phyloP scores from a whole-genome alignment of 2,888 invertebrate species.

The Nysson spinosus region DNA sequence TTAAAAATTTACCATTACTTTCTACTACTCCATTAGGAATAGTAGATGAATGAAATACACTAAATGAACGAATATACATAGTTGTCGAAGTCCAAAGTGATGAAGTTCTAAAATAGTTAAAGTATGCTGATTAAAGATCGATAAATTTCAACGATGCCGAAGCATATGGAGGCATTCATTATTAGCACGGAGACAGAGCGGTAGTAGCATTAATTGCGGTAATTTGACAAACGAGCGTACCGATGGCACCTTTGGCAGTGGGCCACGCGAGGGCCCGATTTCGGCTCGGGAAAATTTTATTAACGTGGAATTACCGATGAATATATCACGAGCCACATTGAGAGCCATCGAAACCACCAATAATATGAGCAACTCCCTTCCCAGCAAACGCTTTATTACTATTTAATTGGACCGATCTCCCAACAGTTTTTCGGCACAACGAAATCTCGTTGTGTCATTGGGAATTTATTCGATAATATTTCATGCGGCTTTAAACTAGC shows the following conservation, averaged over 20 bases:
- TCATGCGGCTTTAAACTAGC: too few relatives aligned
- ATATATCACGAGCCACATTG: background rate
- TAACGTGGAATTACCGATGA: conserved; percentile 1
- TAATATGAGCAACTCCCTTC: background rate
- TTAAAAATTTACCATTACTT: too few relatives aligned
- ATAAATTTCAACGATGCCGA: background rate
- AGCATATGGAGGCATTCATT: conserved; percentile 40
- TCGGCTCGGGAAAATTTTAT: conserved; percentile 11
- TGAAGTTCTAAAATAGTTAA: too few relatives aligned
- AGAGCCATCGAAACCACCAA: background rate
- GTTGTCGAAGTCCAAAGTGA: too few relatives aligned
- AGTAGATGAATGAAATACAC: too few relatives aligned
- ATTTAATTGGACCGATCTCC: too few relatives aligned
- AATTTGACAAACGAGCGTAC: conserved; percentile 42
- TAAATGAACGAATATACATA: too few relatives aligned
- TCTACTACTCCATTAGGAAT: too few relatives aligned
- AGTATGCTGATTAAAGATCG: background rate
- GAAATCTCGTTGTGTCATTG: too few relatives aligned
- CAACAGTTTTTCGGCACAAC: too few relatives aligned
- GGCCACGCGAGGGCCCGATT: conserved; percentile 3
- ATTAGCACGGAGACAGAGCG: conserved; percentile 1
- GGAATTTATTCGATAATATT: too few relatives aligned
- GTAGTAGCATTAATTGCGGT: conserved; percentile 45
- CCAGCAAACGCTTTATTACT: background rate
- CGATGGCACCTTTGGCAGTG: conserved; percentile 20